Base-by-base conservation (phyloP, 2,113 vertebrate genomes). In the Nyctibius bracteatus region DNA sequence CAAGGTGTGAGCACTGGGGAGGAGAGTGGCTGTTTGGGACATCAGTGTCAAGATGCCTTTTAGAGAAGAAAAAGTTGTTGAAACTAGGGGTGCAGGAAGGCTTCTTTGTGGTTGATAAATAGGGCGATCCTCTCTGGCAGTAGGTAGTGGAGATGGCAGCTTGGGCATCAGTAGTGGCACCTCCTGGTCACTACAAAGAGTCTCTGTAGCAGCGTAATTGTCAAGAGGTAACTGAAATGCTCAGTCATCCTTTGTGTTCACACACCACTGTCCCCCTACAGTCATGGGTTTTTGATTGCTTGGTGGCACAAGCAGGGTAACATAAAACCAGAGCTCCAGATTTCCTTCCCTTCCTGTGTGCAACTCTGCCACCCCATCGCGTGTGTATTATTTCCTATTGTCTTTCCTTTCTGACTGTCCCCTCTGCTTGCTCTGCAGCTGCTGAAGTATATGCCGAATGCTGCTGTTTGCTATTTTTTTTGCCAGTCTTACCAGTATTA, bases 361-460 rank as follows among this genome's bases (percentile, higher is more conserved):
- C 27, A 20, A 2, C 33, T 63, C 27, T 68, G 33, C 24, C 14
- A 23, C 14, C 21, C 27, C 11, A 12, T 20, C 0, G 0, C 1
- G 0, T 15, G 12, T 33, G 17, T 49, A 33, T n/a, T 33, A n/a
- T 49, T 77, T 83, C 39, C 28, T 30, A 27, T 14, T 6, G 0
- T 77, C 12, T 70, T 65, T 86, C 37, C 12, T 78, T 30, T 52
- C 55, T 67, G 61, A 44, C 11, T 28, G 30, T 55, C 35, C 35
- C 46, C 63, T 22, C 30, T 57, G 21, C 23, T 24, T 47, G 21
- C 39, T 39, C 24, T 74, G 41, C 28, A 65, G 30, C 19, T 10
- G 8, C 8, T 44, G 24, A 44, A 71, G 16, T 13, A 27, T 10
- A 7, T 58, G 25, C 33, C 3, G 4, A 75, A 58, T 4, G 6